A percentile compares a stretch with the other conserved stretches of the same genome.
Conservation (phyloP, 2,797 vertebrate species). For the Cossypha caffra region DNA sequence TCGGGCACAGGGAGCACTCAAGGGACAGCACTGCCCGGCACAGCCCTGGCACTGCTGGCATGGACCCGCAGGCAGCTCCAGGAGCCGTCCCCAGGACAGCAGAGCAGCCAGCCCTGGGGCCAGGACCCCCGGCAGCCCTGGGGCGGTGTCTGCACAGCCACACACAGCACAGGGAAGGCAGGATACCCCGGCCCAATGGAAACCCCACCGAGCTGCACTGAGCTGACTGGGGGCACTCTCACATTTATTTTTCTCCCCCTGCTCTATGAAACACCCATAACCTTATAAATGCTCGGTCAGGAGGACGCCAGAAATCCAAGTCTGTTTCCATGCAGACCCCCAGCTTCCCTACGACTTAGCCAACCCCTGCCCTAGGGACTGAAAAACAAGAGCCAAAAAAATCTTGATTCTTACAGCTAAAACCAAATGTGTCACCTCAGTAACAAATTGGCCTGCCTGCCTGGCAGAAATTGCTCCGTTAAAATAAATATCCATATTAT, state of each 20-base stretch:
- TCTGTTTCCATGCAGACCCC: not conserved
- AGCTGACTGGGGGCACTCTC: not conserved
- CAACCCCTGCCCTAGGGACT: not conserved
- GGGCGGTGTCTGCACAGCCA: not conserved
- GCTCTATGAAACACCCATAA: not conserved
- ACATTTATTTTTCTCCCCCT: not conserved
- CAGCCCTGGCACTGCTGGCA: not conserved
- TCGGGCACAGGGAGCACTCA: not conserved
- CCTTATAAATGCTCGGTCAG: accelerated
- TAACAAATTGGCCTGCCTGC: conserved; percentile 53
- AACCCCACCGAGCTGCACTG: accelerated
- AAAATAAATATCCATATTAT: conserved; percentile 11
- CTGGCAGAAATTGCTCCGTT: conserved; percentile 61
- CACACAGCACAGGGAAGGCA: not conserved
- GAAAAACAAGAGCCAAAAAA: not conserved
- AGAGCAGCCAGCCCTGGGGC: not conserved
- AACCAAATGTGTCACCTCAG: conserved; percentile 62
- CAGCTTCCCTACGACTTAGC: not conserved
- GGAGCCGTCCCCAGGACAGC: accelerated
- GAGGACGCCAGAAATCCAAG: not conserved
- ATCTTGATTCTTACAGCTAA: conserved; percentile 17
- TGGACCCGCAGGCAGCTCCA: not conserved
- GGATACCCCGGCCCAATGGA: not conserved
- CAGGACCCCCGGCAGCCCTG: not conserved
- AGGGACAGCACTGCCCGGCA: not conserved